A percentile compares a stretch with the other conserved stretches of the same genome.
Evolutionary conservation across 92 coral and sea anemone species (phyloP).

Genomic region (Paramuricea clavata): DNA sequence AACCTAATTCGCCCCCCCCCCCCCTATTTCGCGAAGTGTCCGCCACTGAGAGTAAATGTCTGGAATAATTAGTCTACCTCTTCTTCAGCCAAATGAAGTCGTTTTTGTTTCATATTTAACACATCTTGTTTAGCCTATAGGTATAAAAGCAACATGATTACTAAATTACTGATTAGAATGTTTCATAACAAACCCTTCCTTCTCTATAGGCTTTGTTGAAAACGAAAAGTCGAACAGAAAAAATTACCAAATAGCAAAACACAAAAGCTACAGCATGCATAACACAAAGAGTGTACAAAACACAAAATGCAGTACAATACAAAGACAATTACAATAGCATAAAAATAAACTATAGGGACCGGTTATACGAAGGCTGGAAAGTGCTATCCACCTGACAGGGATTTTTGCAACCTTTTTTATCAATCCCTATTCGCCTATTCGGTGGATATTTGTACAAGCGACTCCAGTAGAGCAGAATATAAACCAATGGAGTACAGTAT

Average conservation of each 20-base stretch:
- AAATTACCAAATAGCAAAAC: not conserved
- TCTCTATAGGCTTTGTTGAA: not conserved
- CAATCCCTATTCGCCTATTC: no score
- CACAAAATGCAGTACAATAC: not conserved
- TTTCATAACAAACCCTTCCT: not conserved
- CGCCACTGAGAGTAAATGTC: no score
- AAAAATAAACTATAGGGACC: no score
- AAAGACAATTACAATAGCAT: no score
- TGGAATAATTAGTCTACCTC: constrained; percentile 73
- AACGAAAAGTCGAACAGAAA: not conserved
- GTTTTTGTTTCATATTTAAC: constrained; percentile 83
- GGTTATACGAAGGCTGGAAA: no score
- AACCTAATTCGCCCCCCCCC: no score
- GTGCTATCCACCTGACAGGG: no score
- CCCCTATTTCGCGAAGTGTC: no score
- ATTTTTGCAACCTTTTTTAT: no score
- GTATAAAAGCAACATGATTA: constrained; percentile 18
- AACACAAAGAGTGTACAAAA: not conserved
- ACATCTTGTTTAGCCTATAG: constrained; percentile 88
- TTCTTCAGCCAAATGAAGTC: constrained; percentile 82
- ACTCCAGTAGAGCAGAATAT: no score
- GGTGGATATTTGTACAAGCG: no score
- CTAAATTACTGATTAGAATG: not conserved
- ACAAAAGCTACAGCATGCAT: not conserved
- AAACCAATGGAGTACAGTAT: no score